Base-by-base conservation (phyloP, 2,113 vertebrate genomes). In the Istiophorus platypterus region DNA sequence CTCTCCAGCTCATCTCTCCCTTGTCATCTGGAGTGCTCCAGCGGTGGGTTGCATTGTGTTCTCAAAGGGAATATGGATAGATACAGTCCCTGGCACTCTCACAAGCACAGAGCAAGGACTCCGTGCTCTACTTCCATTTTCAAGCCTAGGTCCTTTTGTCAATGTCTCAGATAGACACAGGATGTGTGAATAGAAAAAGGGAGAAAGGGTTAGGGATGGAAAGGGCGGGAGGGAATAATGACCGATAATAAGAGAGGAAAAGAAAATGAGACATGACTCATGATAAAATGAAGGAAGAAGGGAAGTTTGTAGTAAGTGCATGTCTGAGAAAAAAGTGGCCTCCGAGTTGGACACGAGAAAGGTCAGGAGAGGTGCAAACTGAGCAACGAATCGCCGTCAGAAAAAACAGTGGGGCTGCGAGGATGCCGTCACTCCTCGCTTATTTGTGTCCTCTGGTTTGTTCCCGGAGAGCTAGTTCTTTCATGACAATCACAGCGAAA, bases 401-500 rank as follows among this genome's bases (percentile, higher is more conserved):
- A 81, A 63, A 68, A 61, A 65, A 0, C 62, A 37, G 68, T 51
- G 4, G 24, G 54, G 62, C 37, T 24, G 41, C 1, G 27, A 87
- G 89, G 88, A 87, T 85, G 85, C 82, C 81, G 91, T 94, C 91
- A 90, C 85, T 93, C 88, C 80, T 67, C 80, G 77, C 88, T 82
- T 90, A 74, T 93, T 93, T 93, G 91, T 90, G 85, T 89, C 76
- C 84, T 81, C 78, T 63, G 69, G 66, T 91, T 78, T 64, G 62
- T 89, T 92, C 88, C 82, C 89, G 59, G 69, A 76, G 87, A 92
- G 66, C 89, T 89, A 90, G 82, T 82, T 92, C 88, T 89, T 91
- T 91, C 88, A 87, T 90, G 88, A 92, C 93, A 95, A 95, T 96
- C 95, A 93, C 90, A 88, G 74, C 61, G 81, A 94, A 96, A 96